These are phyloP conservation scores for Galagoides demidoff DNA, from an alignment of 2,797 vertebrate species.

Conservation along the genomic window DNA sequence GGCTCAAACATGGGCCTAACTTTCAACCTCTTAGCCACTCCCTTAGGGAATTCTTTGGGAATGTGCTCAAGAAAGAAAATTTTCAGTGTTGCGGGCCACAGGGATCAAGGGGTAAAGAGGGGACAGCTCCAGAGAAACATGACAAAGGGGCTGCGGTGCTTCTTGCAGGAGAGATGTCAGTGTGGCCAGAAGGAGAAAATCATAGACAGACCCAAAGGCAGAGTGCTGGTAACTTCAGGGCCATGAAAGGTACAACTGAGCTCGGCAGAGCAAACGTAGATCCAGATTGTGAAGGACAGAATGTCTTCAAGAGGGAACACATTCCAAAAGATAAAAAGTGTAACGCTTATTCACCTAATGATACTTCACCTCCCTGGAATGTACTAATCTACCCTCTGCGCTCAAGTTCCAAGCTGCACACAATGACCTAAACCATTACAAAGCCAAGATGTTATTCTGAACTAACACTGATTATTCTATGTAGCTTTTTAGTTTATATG, in stretches of 20 bases:
- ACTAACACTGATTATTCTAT: not conserved
- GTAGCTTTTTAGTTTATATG: not conserved
- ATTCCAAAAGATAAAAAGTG: not conserved
- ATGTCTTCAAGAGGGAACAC: not conserved
- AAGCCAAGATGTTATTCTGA: not conserved
- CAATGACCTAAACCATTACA: not conserved
- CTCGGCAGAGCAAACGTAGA: not conserved
- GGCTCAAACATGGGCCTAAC: not conserved
- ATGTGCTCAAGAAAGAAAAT: constrained; percentile 32
- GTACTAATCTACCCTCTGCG: not conserved
- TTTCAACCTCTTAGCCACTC: not conserved
- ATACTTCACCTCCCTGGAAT: not conserved
- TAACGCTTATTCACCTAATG: not conserved
- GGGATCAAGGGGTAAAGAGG: not conserved
- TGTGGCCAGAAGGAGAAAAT: not conserved
- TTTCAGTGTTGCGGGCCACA: not conserved
- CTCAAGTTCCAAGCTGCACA: not conserved
- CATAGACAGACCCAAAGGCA: not conserved
- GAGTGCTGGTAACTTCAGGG: not conserved
- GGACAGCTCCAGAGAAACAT: not conserved
- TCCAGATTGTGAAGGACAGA: not conserved
- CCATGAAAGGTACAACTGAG: not conserved
- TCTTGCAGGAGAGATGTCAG: not conserved
- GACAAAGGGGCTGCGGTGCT: not conserved
- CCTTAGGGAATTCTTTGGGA: not conserved